Conservation (phyloP, 2,113 vertebrate species). For the Anthoscopus minutus region DNA sequence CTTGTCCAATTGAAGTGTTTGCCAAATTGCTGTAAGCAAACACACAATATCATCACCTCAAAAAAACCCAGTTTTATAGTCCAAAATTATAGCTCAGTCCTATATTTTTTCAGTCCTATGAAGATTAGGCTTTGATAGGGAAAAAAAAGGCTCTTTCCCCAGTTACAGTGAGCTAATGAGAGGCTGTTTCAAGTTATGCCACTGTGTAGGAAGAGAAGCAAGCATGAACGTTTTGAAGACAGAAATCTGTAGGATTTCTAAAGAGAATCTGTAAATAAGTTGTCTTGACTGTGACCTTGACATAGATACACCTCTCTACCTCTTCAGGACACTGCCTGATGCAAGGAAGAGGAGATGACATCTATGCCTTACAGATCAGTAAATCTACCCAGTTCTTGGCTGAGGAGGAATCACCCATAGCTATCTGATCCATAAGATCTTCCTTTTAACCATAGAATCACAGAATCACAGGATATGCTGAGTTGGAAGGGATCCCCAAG, state of each 20-base stretch:
- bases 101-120: not conserved
- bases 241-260: not conserved
- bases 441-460: not conserved
- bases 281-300: not conserved
- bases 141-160: not conserved
- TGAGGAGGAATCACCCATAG: not conserved
- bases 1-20: not conserved
- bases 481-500: not conserved
- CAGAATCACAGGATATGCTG: not conserved
- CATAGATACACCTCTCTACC: not conserved
- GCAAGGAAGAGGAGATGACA: not conserved
- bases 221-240: not conserved
- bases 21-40: not conserved
- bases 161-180: not conserved
- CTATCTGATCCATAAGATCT: not conserved
- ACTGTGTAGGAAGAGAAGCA: not conserved
- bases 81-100: not conserved
- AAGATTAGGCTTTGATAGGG: not conserved
- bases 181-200: not conserved
- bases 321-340: not conserved
- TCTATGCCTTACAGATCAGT: not conserved
- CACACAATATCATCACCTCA: not conserved
- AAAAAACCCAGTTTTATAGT: not conserved
- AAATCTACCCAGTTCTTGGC: not conserved
- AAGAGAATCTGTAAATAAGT: not conserved